A percentile compares a stretch with the other conserved stretches of the same genome.
These are phyloP conservation scores for Eublepharis macularius DNA, from an alignment of 2,113 vertebrate species.

Conservation along the genomic window DNA sequence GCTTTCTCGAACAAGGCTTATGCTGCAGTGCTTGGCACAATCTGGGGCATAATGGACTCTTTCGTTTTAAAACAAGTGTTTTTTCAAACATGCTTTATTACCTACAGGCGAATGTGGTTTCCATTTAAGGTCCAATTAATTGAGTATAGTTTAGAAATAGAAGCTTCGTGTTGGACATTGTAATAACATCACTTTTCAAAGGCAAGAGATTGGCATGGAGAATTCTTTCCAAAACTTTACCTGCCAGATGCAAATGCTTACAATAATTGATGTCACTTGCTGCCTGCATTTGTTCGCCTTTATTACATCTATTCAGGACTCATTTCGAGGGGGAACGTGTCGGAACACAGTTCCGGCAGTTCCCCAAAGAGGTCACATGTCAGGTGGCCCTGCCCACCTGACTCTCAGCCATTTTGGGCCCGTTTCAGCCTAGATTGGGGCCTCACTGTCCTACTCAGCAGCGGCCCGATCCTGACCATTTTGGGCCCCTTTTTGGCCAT, in stretches of 20 bases:
- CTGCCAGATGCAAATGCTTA: conserved; percentile 70
- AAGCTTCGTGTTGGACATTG: conserved; percentile 72
- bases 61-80: conserved; percentile 62
- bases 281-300: conserved; percentile 54
- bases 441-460: too few species aligned
- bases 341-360: too few species aligned
- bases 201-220: conserved; percentile 63
- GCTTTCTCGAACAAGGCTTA: conserved; percentile 68
- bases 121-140: conserved; percentile 79
- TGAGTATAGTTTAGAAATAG: conserved; percentile 70
- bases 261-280: conserved; percentile 64
- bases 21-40: conserved; percentile 31
- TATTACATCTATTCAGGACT: too few species aligned
- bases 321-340: too few species aligned
- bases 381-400: too few species aligned
- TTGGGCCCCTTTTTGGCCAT: too few species aligned
- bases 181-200: conserved; percentile 76
- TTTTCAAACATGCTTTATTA: conserved; percentile 54
- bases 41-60: conserved; percentile 52
- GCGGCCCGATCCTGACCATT: too few species aligned
- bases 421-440: too few species aligned
- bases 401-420: too few species aligned
- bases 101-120: conserved; percentile 74
- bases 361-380: too few species aligned
- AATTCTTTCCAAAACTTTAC: conserved; percentile 60